These are phyloP conservation scores for Boloria selene DNA, from an alignment of 2,888 invertebrate species.

Conservation along the genomic window DNA sequence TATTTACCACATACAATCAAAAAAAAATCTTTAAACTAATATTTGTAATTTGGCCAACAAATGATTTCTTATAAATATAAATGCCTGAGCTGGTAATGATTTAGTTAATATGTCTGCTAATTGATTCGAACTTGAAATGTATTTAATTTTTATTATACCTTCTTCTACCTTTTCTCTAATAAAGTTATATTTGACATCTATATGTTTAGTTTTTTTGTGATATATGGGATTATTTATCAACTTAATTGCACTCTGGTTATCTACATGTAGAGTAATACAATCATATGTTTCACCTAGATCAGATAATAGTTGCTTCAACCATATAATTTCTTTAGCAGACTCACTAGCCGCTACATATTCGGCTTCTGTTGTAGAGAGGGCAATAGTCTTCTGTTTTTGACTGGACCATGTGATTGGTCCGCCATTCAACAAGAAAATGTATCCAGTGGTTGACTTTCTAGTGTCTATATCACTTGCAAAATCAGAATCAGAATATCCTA, in stretches of 20 bases:
- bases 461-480: slow-evolving; percentile 45
- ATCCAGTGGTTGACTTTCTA: slow-evolving; percentile 45
- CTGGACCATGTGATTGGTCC: slow-evolving; percentile 44
- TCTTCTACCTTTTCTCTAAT: slow-evolving; percentile 30
- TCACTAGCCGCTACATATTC: slow-evolving; percentile 42
- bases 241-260: slow-evolving; percentile 44
- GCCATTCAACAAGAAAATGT: slow-evolving; percentile 45
- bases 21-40: too few relatives aligned
- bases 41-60: too few relatives aligned
- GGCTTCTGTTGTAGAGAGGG: slow-evolving; percentile 34
- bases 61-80: too few relatives aligned
- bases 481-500: slow-evolving; percentile 46
- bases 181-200: slow-evolving; percentile 43
- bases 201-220: slow-evolving; percentile 44
- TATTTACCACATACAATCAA: too few relatives aligned
- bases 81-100: neutral
- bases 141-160: neutral
- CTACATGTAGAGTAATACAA: slow-evolving; percentile 29
- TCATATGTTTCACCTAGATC: slow-evolving; percentile 34
- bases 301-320: slow-evolving; percentile 34
- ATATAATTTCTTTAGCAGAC: slow-evolving; percentile 38
- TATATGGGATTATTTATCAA: slow-evolving; percentile 44
- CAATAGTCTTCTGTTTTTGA: slow-evolving; percentile 36
- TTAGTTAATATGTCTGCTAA: slow-evolving; percentile 2
- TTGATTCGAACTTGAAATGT: neutral